Conservation (phyloP, 2,113 vertebrate species). For the Calcarius ornatus region DNA sequence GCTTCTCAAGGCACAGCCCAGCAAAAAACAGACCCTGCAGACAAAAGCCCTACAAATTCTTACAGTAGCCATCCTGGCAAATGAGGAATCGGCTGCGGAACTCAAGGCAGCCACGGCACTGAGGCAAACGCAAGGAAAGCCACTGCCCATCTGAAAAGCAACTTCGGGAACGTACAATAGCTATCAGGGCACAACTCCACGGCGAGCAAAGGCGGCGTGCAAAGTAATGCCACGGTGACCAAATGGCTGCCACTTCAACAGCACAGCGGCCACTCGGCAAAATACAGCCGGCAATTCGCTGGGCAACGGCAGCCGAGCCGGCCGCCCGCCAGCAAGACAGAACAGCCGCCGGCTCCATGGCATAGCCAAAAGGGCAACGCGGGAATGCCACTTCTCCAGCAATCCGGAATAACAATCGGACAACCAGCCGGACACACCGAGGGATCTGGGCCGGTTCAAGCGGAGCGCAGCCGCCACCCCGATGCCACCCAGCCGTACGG, state of each 20-base stretch:
- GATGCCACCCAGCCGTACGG: not conserved
- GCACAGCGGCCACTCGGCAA: slow-evolving; percentile 6
- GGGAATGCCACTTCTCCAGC: not conserved
- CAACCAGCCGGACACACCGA: not conserved
- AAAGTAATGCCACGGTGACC: slow-evolving; percentile 30
- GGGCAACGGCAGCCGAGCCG: not conserved
- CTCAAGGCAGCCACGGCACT: not conserved
- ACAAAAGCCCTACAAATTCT: not conserved
- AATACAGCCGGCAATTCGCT: not conserved
- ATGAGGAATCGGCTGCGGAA: not conserved
- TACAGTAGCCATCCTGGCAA: not conserved
- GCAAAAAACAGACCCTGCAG: not conserved
- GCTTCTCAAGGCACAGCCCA: not conserved
- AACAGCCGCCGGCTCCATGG: rapidly evolving
- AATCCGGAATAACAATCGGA: rapidly evolving
- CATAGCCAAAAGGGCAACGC: not conserved
- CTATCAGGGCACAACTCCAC: not conserved
- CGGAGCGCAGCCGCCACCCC: not conserved
- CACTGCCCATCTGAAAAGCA: not conserved
- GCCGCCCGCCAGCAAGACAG: not conserved
- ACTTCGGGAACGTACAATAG: not conserved
- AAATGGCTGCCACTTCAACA: slow-evolving; percentile 55
- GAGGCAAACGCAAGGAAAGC: not conserved
- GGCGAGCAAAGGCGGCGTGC: not conserved
- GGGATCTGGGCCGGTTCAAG: not conserved